phyloP scores from a whole-genome alignment of 1,140 invertebrate genomes.

The Pseudomyrmex dendroicus region DNA sequence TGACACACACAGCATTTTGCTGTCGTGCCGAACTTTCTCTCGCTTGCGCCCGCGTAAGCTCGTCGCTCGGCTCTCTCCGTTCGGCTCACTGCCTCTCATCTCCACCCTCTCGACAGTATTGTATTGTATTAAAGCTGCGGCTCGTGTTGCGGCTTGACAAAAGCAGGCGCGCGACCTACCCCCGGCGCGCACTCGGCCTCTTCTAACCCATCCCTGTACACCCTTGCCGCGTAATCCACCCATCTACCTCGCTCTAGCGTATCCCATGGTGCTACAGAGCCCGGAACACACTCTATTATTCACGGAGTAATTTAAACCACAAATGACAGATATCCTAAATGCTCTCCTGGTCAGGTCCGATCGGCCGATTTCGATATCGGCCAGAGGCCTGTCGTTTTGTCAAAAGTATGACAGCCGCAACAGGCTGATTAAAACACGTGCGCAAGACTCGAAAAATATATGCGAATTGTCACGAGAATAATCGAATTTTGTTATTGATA shows the following conservation, averaged over 20 bases:
- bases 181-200: slow-evolving; percentile 14
- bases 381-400: slow-evolving; percentile 14
- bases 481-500: not conserved
- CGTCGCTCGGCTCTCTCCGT: slow-evolving; percentile 31
- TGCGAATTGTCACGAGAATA: not conserved
- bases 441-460: not conserved
- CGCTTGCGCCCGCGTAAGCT: slow-evolving; percentile 46
- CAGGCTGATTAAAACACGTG: slow-evolving; percentile 41
- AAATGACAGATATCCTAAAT: slow-evolving; percentile 57
- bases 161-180: slow-evolving; percentile 64
- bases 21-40: slow-evolving; percentile 65
- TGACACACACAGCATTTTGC: slow-evolving; percentile 75
- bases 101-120: slow-evolving; percentile 54
- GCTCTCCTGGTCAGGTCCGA: slow-evolving; percentile 16
- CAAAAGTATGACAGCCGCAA: slow-evolving; percentile 40
- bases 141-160: slow-evolving; percentile 73
- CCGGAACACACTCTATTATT: slow-evolving; percentile 62
- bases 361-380: slow-evolving; percentile 45
- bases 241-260: not conserved
- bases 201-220: not conserved
- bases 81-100: slow-evolving; percentile 49
- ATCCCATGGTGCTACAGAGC: slow-evolving; percentile 1
- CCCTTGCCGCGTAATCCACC: not conserved
- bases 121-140: slow-evolving; percentile 73
- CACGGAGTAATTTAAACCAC: slow-evolving; percentile 69